Evolutionary conservation across 2,888 invertebrate genomes (phyloP), one percentile per base, ranked within the genome.

Genomic region (Drosophila emarginata): DNA sequence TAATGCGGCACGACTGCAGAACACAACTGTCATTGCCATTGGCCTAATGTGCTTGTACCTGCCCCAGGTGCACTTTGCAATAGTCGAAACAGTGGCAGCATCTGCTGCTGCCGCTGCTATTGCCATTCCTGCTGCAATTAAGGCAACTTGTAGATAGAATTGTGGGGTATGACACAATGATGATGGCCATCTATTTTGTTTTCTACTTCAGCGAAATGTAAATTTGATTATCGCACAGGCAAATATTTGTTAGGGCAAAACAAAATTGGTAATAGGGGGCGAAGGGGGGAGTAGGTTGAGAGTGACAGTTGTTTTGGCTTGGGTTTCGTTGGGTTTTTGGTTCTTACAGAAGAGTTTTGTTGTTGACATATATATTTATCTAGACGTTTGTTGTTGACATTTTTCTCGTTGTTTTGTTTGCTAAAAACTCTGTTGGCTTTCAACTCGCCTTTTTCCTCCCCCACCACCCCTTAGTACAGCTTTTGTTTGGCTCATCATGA

Each of bases 291-390:
- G 26, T 23, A 4, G 23, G 2, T 2, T 2, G 9, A 26, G 6
- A 2, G n/a, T 11, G 12, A 37, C 3, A 53, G n/a, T 32, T 12
- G 14, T n/a, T 51, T 51, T 64, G 67, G 58, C 51, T 72, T 66
- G 15, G 23, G 23, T 32, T 32, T 1, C 5, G 5, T 26, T 26
- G 40, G 53, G 39, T 2, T 32, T 28, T 53, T 23, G 12, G 15
- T 14, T 23, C 26, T 26, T 4, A 6, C 26, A 1, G n/a, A 26
- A 26, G 26, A 26, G 26, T 26, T 26, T 26, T 62, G 64, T 61
- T 58, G 73, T 78, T 85, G 85, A 85, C 84, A 85, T 83, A 83
- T 81, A 85, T 85, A 83, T 85, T 83, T 85, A 83, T 83, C 78
- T 83, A 83, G 74, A 79, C 72, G 65, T 71, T 77, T 81, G 75